Evolutionary conservation across 2,113 vertebrate genomes (phyloP).

Genomic region (Condylura cristata): DNA sequence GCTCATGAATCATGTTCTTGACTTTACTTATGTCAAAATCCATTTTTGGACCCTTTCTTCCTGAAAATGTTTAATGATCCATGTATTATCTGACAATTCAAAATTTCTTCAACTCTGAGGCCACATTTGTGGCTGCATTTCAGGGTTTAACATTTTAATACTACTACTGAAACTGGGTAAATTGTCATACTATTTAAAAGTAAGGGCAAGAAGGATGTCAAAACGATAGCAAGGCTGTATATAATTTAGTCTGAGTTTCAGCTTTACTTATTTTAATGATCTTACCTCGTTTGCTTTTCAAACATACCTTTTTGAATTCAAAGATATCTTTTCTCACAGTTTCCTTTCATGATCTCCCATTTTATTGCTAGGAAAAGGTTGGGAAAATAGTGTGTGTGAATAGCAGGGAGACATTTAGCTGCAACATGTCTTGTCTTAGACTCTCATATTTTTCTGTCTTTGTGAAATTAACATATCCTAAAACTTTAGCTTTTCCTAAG

Average conservation of each 20-base stretch:
- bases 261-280: constrained; percentile 48
- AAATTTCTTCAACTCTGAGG: constrained; percentile 47
- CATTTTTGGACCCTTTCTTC: constrained; percentile 64
- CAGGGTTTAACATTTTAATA: constrained; percentile 41
- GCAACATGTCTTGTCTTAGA: not conserved
- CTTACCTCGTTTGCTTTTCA: constrained; percentile 42
- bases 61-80: constrained; percentile 70
- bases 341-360: not conserved
- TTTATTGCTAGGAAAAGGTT: constrained; percentile 2
- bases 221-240: not conserved
- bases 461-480: constrained; percentile 1
- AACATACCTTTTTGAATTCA: not conserved
- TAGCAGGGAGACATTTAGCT: not conserved
- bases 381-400: not conserved
- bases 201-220: constrained; percentile 58
- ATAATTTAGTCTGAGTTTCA: constrained; percentile 48
- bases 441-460: not conserved
- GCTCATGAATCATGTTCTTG: constrained; percentile 69
- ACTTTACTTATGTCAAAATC: constrained; percentile 64
- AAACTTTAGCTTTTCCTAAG: not conserved
- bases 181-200: constrained; percentile 66
- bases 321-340: not conserved
- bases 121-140: constrained; percentile 44
- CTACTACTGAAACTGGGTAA: constrained; percentile 31
- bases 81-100: constrained; percentile 71